Evolutionary conservation across 2,113 vertebrate genomes (phyloP), one percentile per base, ranked within the genome.

Genomic region (Alligator sinensis): DNA sequence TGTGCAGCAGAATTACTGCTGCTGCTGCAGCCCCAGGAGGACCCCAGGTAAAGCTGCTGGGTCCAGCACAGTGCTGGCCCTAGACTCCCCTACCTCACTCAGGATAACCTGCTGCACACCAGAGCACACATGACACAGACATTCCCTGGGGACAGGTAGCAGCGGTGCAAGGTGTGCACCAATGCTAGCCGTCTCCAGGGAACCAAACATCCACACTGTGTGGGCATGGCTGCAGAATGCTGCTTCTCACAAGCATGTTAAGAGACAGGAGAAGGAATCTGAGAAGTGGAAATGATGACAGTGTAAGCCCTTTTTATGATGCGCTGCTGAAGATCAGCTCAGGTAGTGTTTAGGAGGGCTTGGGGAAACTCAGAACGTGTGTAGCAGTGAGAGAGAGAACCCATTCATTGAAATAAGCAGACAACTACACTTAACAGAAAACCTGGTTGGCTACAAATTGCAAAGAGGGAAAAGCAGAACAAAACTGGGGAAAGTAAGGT

Each of bases 251-350:
- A n/a, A 93, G 82, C 92, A 96, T 95, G 96, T 68, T 90, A 79
- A 82, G 84, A 59, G 30, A 80, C 24, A 85, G 96, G 92, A 92
- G 91, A 92, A 28, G 55, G 76, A 96, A 84, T 68, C 89, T 96
- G 93, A 87, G 92, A 88, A 93, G 88, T 89, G 77, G 58, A 84
- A 87, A 89, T 59, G 77, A 21, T 4, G 28, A 87, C 91, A n/a
- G 34, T 76, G n/a, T 15, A 68, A 91, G 84, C 34, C 72, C 38
- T 66, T 34, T 68, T 85, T 55, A 84, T 25, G 80, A 30, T 91
- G 70, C 94, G 94, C 91, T 89, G 94, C 84, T 93, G 30, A 79
- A 57, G 79, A 95, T 86, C n/a, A 57, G 75, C 86, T 90, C 94
- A 96, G 84, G 87, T 95, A 90, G 87, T 72, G 62, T 87, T 95